Evolutionary conservation across 2,113 vertebrate genomes (phyloP), one percentile per base, ranked within the genome.

Genomic region (Cololabis saira): DNA sequence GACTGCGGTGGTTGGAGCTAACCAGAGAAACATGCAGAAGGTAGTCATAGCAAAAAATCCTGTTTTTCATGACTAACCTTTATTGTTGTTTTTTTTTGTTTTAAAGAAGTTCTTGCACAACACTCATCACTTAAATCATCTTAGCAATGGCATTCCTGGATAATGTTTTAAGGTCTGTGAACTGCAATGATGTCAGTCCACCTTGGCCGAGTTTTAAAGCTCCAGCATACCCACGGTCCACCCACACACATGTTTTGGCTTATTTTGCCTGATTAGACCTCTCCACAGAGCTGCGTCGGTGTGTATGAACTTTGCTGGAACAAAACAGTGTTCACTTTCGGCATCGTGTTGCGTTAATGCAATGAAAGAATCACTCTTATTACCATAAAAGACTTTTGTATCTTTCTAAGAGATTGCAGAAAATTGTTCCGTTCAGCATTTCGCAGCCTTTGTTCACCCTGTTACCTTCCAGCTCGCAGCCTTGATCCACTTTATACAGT

Each of bases 221-320:
- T 19, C 37, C 33, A 17, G 9, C 63, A 37, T n/a, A 33, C 37
- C n/a, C 27, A 12, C 24, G 3, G 12, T 61, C 60, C 19, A 5
- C 69, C 60, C 33, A 69, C 64, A 13, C 58, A 17, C 33, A 43
- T 41, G 24, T 54, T 52, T 43, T 30, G n/a, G 17, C 54, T 8
- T 33, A 8, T 52, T 27, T n/a, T 14, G 2, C 21, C 56, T 61
- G 51, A 80, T 71, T 51, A 22, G 50, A 55, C 44, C 45, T 74
- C 50, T 30, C 66, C 40, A 17, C 52, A 8, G 41, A 16, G 11
- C 51, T 19, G 19, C 3, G 57, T 58, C 51, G 61, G 52, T 21
- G 12, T 40, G 16, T 13, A 40, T 18, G 43, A 50, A 66, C 52
- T 21, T 22, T 6, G 13, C 50, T 58, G 50, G 7, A 22, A 59